These are phyloP conservation scores for Bombus huntii DNA, from an alignment of 1,140 invertebrate genomes.

Conservation along the genomic window DNA sequence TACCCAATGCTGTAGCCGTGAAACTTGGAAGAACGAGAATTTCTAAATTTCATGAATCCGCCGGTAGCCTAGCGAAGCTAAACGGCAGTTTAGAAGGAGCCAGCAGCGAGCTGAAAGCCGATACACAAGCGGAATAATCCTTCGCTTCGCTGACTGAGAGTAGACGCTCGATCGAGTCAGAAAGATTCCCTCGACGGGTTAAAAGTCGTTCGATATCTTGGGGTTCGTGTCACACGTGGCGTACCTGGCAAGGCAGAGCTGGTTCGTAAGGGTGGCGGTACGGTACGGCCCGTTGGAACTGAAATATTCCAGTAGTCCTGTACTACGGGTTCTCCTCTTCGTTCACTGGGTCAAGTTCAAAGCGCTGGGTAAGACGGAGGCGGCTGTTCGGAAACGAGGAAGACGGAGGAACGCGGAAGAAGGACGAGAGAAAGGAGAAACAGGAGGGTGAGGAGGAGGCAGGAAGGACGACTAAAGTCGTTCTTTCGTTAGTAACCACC, in stretches of 20 bases:
- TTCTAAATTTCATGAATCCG: too few relatives aligned
- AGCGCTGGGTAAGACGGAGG: conserved; percentile 50
- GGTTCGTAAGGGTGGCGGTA: too few relatives aligned
- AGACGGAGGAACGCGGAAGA: conserved; percentile 3
- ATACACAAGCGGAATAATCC: not conserved
- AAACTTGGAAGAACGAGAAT: too few relatives aligned
- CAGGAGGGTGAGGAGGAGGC: not conserved
- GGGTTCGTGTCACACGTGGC: too few relatives aligned
- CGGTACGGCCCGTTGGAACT: conserved; percentile 35
- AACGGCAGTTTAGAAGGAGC: too few relatives aligned
- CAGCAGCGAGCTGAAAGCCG: too few relatives aligned
- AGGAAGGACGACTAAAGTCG: conserved; percentile 55
- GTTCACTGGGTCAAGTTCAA: conserved; percentile 78
- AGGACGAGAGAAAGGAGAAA: not conserved
- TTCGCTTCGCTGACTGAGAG: too few relatives aligned
- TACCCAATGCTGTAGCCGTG: too few relatives aligned
- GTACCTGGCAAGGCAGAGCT: too few relatives aligned
- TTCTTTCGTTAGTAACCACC: conserved; percentile 70
- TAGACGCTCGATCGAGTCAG: not conserved
- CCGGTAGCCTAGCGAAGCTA: too few relatives aligned
- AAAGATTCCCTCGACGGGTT: not conserved
- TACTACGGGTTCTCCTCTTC: conserved; percentile 47
- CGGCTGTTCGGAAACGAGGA: conserved; percentile 18
- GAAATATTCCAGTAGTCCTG: conserved; percentile 74
- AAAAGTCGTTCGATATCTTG: not conserved